Evolutionary conservation across 2,113 vertebrate genomes (phyloP), one percentile per base, ranked within the genome.

Genomic region (Marmota flaviventris): DNA sequence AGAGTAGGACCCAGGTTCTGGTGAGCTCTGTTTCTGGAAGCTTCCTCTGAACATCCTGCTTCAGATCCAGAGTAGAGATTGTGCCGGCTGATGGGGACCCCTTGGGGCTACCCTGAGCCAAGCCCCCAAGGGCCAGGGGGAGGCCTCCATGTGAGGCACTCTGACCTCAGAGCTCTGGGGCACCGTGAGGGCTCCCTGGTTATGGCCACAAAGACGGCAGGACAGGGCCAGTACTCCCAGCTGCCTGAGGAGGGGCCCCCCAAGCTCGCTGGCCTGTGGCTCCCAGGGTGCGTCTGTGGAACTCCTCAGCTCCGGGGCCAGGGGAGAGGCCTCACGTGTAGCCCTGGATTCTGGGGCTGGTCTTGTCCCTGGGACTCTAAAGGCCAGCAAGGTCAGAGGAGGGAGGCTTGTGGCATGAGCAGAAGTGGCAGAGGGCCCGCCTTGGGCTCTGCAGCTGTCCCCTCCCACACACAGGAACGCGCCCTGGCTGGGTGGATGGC

Each of bases 131-230:
- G 4, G 0, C 5, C 18, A 37, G 13, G n/a, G 22, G 25, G 5
- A 22, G 75, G 70, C 37, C 32, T 12, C 24, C 29, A 1, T 9
- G 48, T 5, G 63, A n/a, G 37, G 5, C 4, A 16, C 17, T 51
- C 34, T 0, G 3, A 53, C 22, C 45, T 29, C 4, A 5, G n/a
- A 17, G 25, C 25, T 0, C 48, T 7, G 37, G 22, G 22, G 8
- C 1, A 2, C 70, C 6, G 0, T 14, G 5, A 18, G 18, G 12
- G 34, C 67, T 5, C 1, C 24, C 29, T 48, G 29, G 67, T 48
- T 45, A 17, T 29, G 20, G 34, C 34, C 45, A 6, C 12, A 1
- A 25, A 48, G 34, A 29, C 3, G 0, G 37, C 37, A 17, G 70
- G 10, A 5, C 1, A 45, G 69, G 61, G 7, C 20, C 1, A 0